Base-by-base conservation (phyloP, 1,140 invertebrate genomes). In the Philotrypesis tridentata region DNA sequence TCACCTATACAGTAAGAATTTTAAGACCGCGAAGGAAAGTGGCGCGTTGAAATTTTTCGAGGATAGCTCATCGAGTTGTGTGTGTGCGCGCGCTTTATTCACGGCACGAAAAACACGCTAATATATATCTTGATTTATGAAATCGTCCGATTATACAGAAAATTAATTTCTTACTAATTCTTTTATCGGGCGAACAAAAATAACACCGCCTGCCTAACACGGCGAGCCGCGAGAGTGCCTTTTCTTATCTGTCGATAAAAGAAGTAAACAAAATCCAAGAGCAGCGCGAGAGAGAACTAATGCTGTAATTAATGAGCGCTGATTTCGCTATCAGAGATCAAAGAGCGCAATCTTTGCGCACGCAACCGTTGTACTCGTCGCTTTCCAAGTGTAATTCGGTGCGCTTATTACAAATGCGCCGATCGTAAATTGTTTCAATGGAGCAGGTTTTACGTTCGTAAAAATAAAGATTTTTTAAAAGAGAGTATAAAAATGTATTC, bases 91-190 rank as follows among this genome's bases (percentile, higher is more conserved):
- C 33, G 33, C 33, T 37, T 37, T n/a, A n/a, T n/a, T 37, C 9
- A 37, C 33, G 3, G 4, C 9, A 37, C 33, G 33, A 37, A 37
- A 37, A 37, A 37, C 33, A 65, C 63, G 63, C 8, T 12, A 55
- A 55, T n/a, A 61, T 4, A 68, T 70, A 29, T 70, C 21, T 9
- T n/a, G 31, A 70, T 37, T 70, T 37, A 70, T 9, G 23, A 77
- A 67, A 67, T 43, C 12, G 77, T 8, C 37, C n/a, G 65, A 70
- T 40, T 55, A 37, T 37, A n/a, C 7, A 23, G n/a, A 33, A 29
- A 61, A 73, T 73, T 80, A 63, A 80, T 73, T 80, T 48, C 1
- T 5, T 48, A 65, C 60, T 73, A 73, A 80, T 73, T 73, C 70
- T 43, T 72, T 80, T 73, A 80, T 80, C 79, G 14, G 2, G 33